These are phyloP conservation scores for Pristionchus mayeri DNA, from an alignment of 2,888 invertebrate species.

Conservation along the genomic window DNA sequence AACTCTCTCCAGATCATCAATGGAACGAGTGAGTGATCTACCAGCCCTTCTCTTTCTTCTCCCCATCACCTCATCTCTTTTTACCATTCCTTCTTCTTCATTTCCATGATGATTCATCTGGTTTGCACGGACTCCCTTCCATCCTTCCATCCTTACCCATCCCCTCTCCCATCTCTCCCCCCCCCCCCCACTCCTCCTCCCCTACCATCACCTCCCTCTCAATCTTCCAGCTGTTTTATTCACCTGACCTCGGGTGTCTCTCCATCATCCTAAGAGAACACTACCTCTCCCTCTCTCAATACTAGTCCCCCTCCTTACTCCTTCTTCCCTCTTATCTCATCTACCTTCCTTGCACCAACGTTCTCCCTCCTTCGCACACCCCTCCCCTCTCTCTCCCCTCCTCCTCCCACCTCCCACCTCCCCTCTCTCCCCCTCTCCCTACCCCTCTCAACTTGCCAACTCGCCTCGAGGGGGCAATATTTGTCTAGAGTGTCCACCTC, in stretches of 20 bases:
- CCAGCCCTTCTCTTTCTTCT: background rate
- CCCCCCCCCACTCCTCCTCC: background rate
- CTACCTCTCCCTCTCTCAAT: background rate
- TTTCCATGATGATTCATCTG: conserved; percentile 12
- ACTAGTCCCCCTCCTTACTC: background rate
- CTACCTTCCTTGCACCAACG: conserved; percentile 7
- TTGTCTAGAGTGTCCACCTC: conserved; percentile 19
- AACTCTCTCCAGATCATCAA: background rate
- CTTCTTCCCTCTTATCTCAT: conserved; percentile 20
- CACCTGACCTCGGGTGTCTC: background rate
- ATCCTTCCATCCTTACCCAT: background rate
- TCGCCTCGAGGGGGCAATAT: conserved; percentile 24
- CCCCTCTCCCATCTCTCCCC: conserved; percentile 27
- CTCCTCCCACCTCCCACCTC: background rate
- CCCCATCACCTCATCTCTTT: background rate
- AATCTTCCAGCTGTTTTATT: conserved; percentile 14
- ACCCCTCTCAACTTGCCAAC: conserved; percentile 20
- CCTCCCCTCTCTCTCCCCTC: background rate
- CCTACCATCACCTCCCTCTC: background rate
- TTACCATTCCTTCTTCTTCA: conserved; percentile 5
- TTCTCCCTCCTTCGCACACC: conserved; percentile 9
- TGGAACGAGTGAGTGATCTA: background rate
- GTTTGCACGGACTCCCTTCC: background rate
- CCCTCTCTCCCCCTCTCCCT: background rate
- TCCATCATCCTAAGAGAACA: background rate